Base-by-base conservation (phyloP, 2,113 vertebrate genomes). In the Coreoperca whiteheadi region DNA sequence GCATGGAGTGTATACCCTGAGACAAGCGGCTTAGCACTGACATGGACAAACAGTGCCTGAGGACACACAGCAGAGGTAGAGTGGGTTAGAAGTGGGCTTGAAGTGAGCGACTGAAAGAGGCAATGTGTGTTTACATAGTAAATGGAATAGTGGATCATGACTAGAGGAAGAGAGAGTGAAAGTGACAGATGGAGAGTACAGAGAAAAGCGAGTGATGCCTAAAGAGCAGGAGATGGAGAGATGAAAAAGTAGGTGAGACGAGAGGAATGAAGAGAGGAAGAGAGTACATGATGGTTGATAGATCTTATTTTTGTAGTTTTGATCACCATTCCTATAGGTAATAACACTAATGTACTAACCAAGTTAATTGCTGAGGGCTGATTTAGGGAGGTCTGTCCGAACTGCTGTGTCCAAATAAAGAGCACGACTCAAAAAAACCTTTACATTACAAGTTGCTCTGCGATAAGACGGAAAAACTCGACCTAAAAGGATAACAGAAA, bases 11-110 rank as follows among this genome's bases (percentile, higher is more conserved):
- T 82, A 85, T 85, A 83, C 74, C 56, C 66, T 4, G 78, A 87
- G 91, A 89, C 81, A 79, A 85, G 70, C 43, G 59, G 91, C 89
- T 93, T 89, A 91, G 65, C 75, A 8, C 65, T 87, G 89, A 90
- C 88, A 87, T 78, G 77, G 85, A 81, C 88, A 88, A 87, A 90
- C 88, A 91, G 56, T 15, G 77, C 85, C 83, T 56, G 64, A 85
- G 79, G 80, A 90, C 66, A 86, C 78, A 74, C 68, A 46, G 79
- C 82, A 51, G 72, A 74, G 81, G 54, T 16, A 53, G 81, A 88
- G 77, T 74, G 60, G 73, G 75, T 78, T 68, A 77, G 82, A 77
- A 68, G 46, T 68, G 60, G 54, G 51, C 59, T n/a, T 1, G 21
- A 68, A 83, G 60, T 70, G 57, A 50, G 60, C 61, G 66, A 85